Evolutionary conservation across 2,888 invertebrate genomes (phyloP).

Genomic region (Tachina fera): DNA sequence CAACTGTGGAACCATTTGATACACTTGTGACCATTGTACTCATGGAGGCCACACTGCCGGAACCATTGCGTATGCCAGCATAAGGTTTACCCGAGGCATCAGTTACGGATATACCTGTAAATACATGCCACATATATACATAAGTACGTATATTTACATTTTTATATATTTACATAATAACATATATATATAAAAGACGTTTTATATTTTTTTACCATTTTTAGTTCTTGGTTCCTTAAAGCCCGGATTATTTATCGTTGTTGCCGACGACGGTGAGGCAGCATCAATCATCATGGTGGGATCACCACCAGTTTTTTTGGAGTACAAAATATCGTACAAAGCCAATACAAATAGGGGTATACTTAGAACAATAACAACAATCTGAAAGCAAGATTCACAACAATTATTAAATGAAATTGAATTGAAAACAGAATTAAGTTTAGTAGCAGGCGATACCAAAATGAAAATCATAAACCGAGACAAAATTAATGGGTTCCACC

Average conservation of each 20-base stretch:
- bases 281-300: constrained; percentile 87
- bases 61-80: constrained; percentile 85
- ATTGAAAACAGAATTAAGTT: too few species aligned
- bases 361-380: constrained; percentile 90
- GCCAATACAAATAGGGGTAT: constrained; percentile 90
- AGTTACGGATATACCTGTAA: constrained; percentile 90
- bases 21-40: constrained; percentile 88
- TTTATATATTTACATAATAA: too few species aligned
- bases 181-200: too few species aligned
- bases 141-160: not conserved
- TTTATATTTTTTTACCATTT: constrained; percentile 76
- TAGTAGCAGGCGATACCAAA: too few species aligned
- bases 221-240: constrained; percentile 89
- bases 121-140: not conserved
- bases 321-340: constrained; percentile 91
- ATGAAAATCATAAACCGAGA: too few species aligned
- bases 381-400: constrained; percentile 84
- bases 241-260: constrained; percentile 93
- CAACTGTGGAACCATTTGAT: constrained; percentile 83
- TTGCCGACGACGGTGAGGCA: constrained; percentile 85
- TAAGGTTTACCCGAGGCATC: constrained; percentile 94
- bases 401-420: not conserved
- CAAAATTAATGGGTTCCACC: too few species aligned
- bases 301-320: constrained; percentile 90
- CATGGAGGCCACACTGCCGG: constrained; percentile 89